Conservation (phyloP, 2,888 invertebrate genomes). For the Drosophila eohydei region DNA sequence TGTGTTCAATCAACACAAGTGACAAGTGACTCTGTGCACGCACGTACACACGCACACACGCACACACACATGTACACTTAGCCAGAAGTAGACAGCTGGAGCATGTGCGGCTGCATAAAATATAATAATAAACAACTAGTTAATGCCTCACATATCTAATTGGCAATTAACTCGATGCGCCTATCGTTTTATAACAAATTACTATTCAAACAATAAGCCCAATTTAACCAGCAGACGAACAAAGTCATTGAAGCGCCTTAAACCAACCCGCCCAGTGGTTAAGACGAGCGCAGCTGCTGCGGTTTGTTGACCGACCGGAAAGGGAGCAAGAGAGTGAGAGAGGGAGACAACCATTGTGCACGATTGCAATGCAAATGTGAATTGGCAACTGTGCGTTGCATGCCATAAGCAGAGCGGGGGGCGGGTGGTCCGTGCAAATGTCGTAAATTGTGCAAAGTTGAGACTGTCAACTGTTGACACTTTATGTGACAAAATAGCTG, state of each 20-base stretch:
- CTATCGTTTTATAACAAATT: slow-evolving; percentile 61
- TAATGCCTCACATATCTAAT: slow-evolving; percentile 66
- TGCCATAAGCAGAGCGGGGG: background rate
- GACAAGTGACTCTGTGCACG: slow-evolving; percentile 19
- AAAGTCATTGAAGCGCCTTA: background rate
- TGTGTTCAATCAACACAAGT: slow-evolving; percentile 38
- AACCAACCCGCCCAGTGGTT: slow-evolving; percentile 3
- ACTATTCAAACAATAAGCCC: slow-evolving; percentile 42
- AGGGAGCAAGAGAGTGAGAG: background rate
- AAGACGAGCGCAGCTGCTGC: slow-evolving; percentile 39
- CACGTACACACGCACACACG: background rate
- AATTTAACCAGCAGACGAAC: slow-evolving; percentile 23
- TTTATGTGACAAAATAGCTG: slow-evolving; percentile 66
- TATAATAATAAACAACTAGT: slow-evolving; percentile 48
- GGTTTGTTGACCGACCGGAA: slow-evolving; percentile 19
- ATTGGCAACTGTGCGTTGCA: slow-evolving; percentile 42
- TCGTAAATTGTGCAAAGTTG: slow-evolving; percentile 67
- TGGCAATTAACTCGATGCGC: slow-evolving; percentile 66
- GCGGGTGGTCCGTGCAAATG: slow-evolving; percentile 22
- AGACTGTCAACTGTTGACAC: slow-evolving; percentile 69
- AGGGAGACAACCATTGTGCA: slow-evolving; percentile 21
- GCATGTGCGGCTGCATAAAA: slow-evolving; percentile 12
- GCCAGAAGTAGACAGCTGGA: too few relatives aligned
- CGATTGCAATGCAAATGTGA: slow-evolving; percentile 51
- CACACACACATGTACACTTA: background rate